Base-by-base conservation (phyloP, 2,888 invertebrate genomes). In the Drosophila subsilvestris region DNA sequence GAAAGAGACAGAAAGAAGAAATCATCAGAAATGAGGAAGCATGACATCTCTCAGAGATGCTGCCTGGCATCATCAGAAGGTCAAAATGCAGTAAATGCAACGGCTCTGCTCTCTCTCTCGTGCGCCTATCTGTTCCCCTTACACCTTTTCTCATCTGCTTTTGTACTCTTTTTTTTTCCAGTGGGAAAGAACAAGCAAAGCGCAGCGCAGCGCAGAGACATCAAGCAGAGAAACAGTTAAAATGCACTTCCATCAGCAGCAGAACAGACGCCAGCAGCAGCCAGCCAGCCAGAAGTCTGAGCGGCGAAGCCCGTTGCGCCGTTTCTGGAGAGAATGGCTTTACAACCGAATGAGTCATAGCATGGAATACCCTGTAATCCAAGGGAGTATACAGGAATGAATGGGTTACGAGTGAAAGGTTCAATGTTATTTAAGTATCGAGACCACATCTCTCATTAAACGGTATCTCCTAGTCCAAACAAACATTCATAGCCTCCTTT, bases 1-100 rank as follows among this genome's bases (percentile, higher is more conserved):
- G 43, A 27, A 25, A 42, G 57, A 63, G 63, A 73, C 14, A 37
- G 37, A 37, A 14, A 42, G 55, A 65, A 60, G 73, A 70, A 72
- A 66, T 53, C 63, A 70, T 59, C 45, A 54, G 50, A 74, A 32
- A 32, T 12, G 32, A 32, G 32, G 76, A 66, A 75, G 67, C 60
- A 53, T 67, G 66, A 73, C 47, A 55, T 55, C 73, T 63, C 62
- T 78, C 63, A 74, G 29, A 58, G 55, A 48, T 63, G 48, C 49
- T 42, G 45, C 45, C 45, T 29, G n/a, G n/a, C 2, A 32, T 32
- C 10, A 53, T 22, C 58, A 59, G 67, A 80, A 57, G 82, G 77
- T 80, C 86, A 83, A 80, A 80, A 80, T 80, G 86, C 82, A 83
- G 80, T 82, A 80, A 80, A 79, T 70, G 67, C 84, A 80, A 69